Evolutionary conservation across 1,140 invertebrate species (phyloP), one percentile per base, ranked within the genome.

Genomic region (Telenomus remus): DNA sequence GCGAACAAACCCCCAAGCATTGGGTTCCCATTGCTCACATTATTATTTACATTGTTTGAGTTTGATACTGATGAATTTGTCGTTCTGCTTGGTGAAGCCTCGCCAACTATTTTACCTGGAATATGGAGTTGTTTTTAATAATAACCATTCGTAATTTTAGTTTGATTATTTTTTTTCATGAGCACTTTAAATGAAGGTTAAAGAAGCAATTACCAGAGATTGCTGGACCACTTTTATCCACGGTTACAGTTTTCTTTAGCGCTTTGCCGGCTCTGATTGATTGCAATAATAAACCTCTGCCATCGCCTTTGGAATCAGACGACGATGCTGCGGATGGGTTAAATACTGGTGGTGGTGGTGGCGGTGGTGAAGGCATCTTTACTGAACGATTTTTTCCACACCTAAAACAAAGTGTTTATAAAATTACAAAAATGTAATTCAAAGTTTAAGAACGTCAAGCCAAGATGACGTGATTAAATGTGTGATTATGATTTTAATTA

Each of bases 231-330:
- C 95, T 97, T 86, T 95, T 94, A 83, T 97, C 96, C 80, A 95
- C 93, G 6, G 96, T 97, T 0, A 93, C 91, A 60, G 95, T 92
- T 87, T 97, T 97, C 84, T 95, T 97, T 64, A 97, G 88, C 64
- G 91, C 90, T 54, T 92, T 90, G 47, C 96, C 96, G 84, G 92
- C 91, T 76, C 94, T 91, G 79, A 97, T 97, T 46, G 95, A 95
- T 74, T 92, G 92, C 16, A 97, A 88, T 50, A 97, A 85, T 11
- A 91, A 89, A 61, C 90, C 90, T 78, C 93, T 89, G 39, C 90
- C 89, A 72, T 92, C 91, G 11, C 91, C 90, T 7, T 86, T 87
- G 6, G 19, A 6, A 27, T 27, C 19, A 27, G 19, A 27, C 19
- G 19, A 27, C 6, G 19, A 27, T n/a, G 85, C 80, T 4, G 87